Evolutionary conservation across 2,888 invertebrate genomes (phyloP).

Genomic region (Brassicogethes aeneus): DNA sequence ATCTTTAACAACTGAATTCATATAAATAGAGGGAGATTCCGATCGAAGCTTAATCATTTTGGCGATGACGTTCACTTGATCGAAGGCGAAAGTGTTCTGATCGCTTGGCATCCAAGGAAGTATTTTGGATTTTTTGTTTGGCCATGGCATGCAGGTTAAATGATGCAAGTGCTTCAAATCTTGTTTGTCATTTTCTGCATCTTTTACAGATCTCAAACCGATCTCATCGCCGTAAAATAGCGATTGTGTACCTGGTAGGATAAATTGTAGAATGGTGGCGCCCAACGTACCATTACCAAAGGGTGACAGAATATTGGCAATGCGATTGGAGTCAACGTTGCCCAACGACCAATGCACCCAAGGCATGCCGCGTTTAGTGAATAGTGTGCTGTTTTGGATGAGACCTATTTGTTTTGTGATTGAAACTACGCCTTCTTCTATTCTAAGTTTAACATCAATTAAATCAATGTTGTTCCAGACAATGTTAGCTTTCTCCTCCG

Average conservation of each 20-base stretch:
- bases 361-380: conserved; percentile 52
- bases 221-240: conserved; percentile 92
- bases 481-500: conserved; percentile 46
- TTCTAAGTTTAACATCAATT: conserved; percentile 58
- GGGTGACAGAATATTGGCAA: conserved; percentile 46
- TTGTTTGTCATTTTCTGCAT: conserved; percentile 49
- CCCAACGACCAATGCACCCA: conserved; percentile 79
- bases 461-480: conserved; percentile 61
- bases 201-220: conserved; percentile 52
- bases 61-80: conserved; percentile 48
- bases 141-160: conserved; percentile 62
- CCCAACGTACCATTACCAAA: conserved; percentile 57
- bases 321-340: conserved; percentile 51
- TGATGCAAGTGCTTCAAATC: conserved; percentile 57
- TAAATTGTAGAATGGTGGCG: conserved; percentile 63
- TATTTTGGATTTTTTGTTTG: conserved; percentile 41
- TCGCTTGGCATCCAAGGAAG: conserved; percentile 58
- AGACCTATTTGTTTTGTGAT: conserved; percentile 52
- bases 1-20: conserved; percentile 60
- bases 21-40: conserved; percentile 62
- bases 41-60: conserved; percentile 52
- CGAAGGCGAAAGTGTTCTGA: conserved; percentile 42
- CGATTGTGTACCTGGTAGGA: conserved; percentile 78
- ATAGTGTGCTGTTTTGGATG: conserved; percentile 49
- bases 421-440: conserved; percentile 47